Base-by-base conservation (phyloP, 2,113 vertebrate species). In the Nesoenas mayeri region DNA sequence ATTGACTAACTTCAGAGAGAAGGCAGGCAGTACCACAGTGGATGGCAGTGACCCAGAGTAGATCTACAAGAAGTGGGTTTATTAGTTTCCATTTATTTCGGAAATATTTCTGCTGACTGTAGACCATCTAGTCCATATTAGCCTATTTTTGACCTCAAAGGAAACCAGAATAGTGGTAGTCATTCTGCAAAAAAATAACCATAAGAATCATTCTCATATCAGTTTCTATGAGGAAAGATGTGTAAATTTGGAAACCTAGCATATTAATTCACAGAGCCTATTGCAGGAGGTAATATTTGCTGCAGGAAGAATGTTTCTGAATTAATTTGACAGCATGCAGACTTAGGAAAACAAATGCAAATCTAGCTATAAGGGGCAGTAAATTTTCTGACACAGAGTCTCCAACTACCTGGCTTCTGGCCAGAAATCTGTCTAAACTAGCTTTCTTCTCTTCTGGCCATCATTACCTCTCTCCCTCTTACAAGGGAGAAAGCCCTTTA, bases 321-420 rank as follows among this genome's bases (percentile, higher is more conserved):
- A 65, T 70, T 83, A 62, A 77, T 65, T 77, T 25, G 58, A 12
- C 29, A 78, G 21, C 25, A 42, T 67, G 36, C 15, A 74, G 80
- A 70, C 91, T 89, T 74, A 89, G 40, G 73, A 83, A 88, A 89
- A 84, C 44, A 92, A 77, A 93, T 88, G 77, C 71, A 91, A 86
- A 86, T 77, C 58, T 77, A 72, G 34, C 38, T 82, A 74, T 19
- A 44, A 70, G 12, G 20, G 32, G 28, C 50, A 71, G 62, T 70
- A 65, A 34, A 53, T 93, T 85, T 77, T 70, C 64, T 65, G 26
- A 54, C 66, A 72, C 1, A 1, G 82, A 32, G 21, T 86, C 48
- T 77, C 50, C 50, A 79, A 31, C 57, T 51, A 32, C 10, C 12
- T 89, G 74, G 57, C 57, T 90, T 65, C 69, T 62, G 62, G 50